phyloP scores from a whole-genome alignment of 1,140 invertebrate species.

The Pogonomyrmex barbatus region DNA sequence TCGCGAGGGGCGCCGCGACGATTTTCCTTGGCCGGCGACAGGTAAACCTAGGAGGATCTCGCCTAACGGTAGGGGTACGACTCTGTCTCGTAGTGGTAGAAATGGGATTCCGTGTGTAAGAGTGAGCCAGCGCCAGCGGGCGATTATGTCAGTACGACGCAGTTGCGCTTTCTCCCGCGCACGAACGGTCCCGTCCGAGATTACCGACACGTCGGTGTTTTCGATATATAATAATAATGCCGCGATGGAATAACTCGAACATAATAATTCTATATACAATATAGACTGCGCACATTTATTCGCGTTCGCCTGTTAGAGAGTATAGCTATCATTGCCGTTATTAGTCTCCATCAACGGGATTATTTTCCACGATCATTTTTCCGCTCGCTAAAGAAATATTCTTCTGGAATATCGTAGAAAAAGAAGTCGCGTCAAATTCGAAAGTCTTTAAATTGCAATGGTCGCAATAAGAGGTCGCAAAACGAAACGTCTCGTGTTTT shows the following conservation, averaged over 20 bases:
- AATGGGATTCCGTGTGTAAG: constrained; percentile 20
- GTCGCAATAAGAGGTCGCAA: constrained; percentile 28
- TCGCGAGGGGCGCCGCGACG: constrained; percentile 20
- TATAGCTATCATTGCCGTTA: constrained; percentile 6
- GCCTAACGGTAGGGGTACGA: constrained; percentile 40
- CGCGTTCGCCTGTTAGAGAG: neutral
- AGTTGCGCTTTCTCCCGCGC: constrained; percentile 55
- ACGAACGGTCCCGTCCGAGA: constrained; percentile 2
- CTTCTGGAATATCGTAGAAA: neutral
- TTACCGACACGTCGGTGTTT: constrained; percentile 6
- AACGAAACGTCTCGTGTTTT: constrained; percentile 53
- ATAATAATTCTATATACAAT: constrained; percentile 28
- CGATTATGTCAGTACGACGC: constrained; percentile 59
- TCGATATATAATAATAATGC: constrained; percentile 39
- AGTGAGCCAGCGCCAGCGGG: constrained; percentile 7
- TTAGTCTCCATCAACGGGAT: constrained; percentile 21
- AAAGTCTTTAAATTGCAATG: constrained; percentile 58
- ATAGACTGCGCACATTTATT: constrained; percentile 8
- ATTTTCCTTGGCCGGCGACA: constrained; percentile 68
- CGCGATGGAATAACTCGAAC: constrained; percentile 42
- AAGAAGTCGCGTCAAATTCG: neutral
- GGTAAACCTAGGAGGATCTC: constrained; percentile 61
- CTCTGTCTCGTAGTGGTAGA: constrained; percentile 14
- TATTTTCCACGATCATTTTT: neutral
- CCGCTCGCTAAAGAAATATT: neutral